Base-by-base conservation (phyloP, 2,888 invertebrate genomes). In the Amiota minor region DNA sequence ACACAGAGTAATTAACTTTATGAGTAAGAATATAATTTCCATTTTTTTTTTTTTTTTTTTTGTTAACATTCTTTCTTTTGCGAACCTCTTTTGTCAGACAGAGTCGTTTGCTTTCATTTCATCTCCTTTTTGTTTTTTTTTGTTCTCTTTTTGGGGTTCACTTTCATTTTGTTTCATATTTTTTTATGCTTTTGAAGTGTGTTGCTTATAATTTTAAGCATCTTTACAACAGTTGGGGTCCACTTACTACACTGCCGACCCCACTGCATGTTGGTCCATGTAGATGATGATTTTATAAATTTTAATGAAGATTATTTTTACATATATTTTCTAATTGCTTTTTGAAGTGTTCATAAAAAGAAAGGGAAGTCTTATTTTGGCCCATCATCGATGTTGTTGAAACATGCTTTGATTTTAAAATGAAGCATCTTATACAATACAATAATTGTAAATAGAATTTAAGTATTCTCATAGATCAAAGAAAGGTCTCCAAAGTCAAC, bases 1-100 rank as follows among this genome's bases (percentile, higher is more conserved):
- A 77, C 76, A n/a, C 84, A 77, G 77, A 83, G 86, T 86, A 84
- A 84, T 84, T 84, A 86, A 86, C 86, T 84, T 84, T 84, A 86
- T 86, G 84, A 85, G 86, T 83, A 86, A 85, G 86, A 83, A 83
- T 86, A 85, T 86, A 86, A 83, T 83, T 85, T 86, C 84, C 86
- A 86, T 78, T 83, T 83, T 76, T 69, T 20, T 20, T 10, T 12
- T 49, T 50, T 67, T 65, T 46, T 9, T 47, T 65, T 59, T 18
- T 18, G 35, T 56, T 12, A 14, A 11, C 20, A 16, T 16, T 47
- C 49, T 46, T 23, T 59, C 18, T 20, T 59, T 59, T 23, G 53
- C 53, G 14, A 53, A 35, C 35, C 62, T 14, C 35, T 35, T 35
- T 35, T 35, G 35, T 35, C 35, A 35, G 35, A 35, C 35, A 35